These are phyloP conservation scores for Nothobranchius kuhntae DNA, from an alignment of 2,113 vertebrate genomes.

Conservation along the genomic window DNA sequence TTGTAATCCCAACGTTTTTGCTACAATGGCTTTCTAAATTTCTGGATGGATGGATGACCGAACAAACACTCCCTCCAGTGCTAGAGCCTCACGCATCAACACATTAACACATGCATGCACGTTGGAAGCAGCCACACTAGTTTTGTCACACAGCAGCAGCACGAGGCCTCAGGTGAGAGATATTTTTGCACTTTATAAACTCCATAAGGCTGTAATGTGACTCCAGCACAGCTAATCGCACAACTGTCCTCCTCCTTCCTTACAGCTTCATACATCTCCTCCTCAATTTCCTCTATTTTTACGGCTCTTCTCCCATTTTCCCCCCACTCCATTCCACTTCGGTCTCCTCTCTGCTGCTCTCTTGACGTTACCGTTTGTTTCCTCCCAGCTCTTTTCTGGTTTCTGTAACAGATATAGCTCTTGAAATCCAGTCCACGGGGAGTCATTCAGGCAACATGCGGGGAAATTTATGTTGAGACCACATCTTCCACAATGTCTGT, in stretches of 20 bases:
- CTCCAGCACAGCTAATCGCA: conserved; percentile 58
- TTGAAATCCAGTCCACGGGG: conserved; percentile 42
- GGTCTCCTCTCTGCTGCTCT: conserved; percentile 23
- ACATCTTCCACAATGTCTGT: conserved; percentile 42
- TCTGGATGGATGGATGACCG: too few relatives aligned
- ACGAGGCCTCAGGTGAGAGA: conserved; percentile 55
- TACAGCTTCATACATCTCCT: conserved; percentile 16
- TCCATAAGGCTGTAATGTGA: conserved; percentile 49
- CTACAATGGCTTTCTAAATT: too few relatives aligned
- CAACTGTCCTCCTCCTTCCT: conserved; percentile 7
- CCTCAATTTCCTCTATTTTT: conserved; percentile 20
- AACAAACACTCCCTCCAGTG: conserved; percentile 1
- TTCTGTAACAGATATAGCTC: conserved; percentile 33
- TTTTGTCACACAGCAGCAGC: conserved; percentile 42
- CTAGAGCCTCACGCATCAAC: background rate
- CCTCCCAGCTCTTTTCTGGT: conserved; percentile 23
- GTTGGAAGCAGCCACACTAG: conserved; percentile 27
- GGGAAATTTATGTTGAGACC: conserved; percentile 34
- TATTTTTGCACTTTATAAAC: conserved; percentile 61
- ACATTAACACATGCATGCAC: conserved; percentile 5
- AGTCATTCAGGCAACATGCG: conserved; percentile 43
- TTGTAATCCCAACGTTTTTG: too few relatives aligned
- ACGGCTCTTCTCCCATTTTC: conserved; percentile 32
- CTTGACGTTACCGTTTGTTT: conserved; percentile 14
- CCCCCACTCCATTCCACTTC: background rate